phyloP scores from a whole-genome alignment of 2,113 vertebrate species.

The Myotis yumanensis region DNA sequence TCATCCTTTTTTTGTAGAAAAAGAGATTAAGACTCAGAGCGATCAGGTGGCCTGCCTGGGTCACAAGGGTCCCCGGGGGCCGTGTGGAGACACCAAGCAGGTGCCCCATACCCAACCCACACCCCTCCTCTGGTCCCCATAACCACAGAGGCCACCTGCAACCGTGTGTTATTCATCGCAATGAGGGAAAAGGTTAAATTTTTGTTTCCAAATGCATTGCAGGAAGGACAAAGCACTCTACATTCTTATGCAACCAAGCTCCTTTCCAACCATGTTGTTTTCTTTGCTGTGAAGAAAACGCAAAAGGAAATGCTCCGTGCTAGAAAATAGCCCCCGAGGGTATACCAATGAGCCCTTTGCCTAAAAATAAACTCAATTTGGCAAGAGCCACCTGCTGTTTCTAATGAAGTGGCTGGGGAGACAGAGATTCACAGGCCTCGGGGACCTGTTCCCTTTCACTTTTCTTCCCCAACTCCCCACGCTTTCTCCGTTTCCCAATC shows the following conservation, averaged over 20 bases:
- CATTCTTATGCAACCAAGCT: neutral
- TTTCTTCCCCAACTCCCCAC: neutral
- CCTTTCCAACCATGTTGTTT: constrained; percentile 13
- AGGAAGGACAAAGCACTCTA: neutral
- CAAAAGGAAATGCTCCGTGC: constrained; percentile 31
- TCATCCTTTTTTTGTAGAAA: no score
- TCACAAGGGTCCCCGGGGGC: neutral
- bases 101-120: neutral
- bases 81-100: accelerated
- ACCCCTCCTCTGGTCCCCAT: neutral
- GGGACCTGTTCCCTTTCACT: neutral
- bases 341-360: constrained; percentile 43
- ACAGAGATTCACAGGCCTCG: neutral
- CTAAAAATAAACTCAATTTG: constrained; percentile 76
- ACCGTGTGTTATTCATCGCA: neutral
- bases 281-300: constrained; percentile 51
- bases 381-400: constrained; percentile 68
- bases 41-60: neutral
- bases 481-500: neutral
- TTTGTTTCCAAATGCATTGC: neutral
- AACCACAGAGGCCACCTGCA: neutral
- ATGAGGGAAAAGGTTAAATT: constrained; percentile 28
- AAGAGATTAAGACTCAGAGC: neutral
- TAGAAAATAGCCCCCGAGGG: constrained; percentile 56
- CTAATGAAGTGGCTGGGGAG: constrained; percentile 20